phyloP scores from a whole-genome alignment of 2,113 vertebrate genomes.

The Cyphomyrus discorhynchus region DNA sequence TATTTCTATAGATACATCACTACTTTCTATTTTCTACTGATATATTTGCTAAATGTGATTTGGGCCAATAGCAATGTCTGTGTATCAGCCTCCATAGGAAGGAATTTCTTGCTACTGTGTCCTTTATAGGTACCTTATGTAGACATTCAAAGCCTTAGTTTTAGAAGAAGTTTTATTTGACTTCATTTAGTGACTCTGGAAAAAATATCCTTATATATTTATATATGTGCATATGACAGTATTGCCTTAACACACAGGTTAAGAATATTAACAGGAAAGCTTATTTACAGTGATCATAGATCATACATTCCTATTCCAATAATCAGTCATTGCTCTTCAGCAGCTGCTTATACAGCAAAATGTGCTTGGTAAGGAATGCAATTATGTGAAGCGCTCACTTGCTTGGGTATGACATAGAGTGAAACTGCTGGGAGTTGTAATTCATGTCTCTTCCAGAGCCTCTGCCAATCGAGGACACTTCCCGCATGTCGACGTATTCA shows the following conservation, averaged over 20 bases:
- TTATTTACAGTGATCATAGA: background rate
- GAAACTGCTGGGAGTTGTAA: background rate
- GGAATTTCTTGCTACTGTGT: background rate
- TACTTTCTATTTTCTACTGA: background rate
- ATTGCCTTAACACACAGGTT: background rate
- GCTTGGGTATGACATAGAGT: no score
- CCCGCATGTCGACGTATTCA: conserved; percentile 4
- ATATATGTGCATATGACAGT: background rate
- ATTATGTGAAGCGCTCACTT: background rate
- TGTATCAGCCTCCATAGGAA: background rate
- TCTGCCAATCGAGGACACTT: background rate
- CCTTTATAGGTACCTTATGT: background rate
- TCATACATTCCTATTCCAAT: background rate
- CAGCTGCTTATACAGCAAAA: background rate
- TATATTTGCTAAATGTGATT: background rate
- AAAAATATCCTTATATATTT: background rate
- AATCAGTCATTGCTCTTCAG: background rate
- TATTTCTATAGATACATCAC: background rate
- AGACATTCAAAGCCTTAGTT: background rate
- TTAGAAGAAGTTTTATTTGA: background rate
- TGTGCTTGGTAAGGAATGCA: background rate
- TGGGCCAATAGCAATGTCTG: background rate
- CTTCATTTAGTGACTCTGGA: background rate
- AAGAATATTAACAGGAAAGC: background rate
- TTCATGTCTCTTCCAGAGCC: background rate